These are phyloP conservation scores for Melieria crassipennis DNA, from an alignment of 2,888 invertebrate genomes.

Conservation along the genomic window DNA sequence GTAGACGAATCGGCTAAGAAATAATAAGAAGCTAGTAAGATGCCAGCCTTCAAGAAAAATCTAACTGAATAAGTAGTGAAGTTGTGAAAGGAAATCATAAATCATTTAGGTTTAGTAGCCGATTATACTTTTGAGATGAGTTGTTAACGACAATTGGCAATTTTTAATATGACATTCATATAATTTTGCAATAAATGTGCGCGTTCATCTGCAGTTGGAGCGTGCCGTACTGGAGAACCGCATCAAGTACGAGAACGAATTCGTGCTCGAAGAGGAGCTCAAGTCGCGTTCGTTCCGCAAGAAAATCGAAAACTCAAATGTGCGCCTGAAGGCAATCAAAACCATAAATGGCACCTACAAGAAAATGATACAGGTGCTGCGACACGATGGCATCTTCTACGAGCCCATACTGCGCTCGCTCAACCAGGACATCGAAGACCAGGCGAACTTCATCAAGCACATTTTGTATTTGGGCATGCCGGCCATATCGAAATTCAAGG, in stretches of 20 bases:
- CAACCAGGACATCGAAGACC: slow-evolving; percentile 61
- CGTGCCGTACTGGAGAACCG: slow-evolving; percentile 57
- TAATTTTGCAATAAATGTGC: too few relatives aligned
- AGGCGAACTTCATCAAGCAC: slow-evolving; percentile 59
- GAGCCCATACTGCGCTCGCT: slow-evolving; percentile 62
- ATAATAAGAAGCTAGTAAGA: too few relatives aligned
- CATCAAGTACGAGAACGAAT: slow-evolving; percentile 60
- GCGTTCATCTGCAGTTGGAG: slow-evolving; percentile 46
- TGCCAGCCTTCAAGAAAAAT: too few relatives aligned
- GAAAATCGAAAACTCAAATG: slow-evolving; percentile 60
- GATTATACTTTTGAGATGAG: too few relatives aligned
- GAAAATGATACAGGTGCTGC: slow-evolving; percentile 58
- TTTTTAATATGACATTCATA: too few relatives aligned
- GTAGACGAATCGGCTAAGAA: too few relatives aligned
- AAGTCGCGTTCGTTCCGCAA: slow-evolving; percentile 54
- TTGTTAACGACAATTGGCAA: too few relatives aligned
- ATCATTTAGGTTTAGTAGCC: too few relatives aligned
- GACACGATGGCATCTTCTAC: slow-evolving; percentile 62
- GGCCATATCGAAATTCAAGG: slow-evolving; percentile 55
- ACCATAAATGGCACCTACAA: slow-evolving; percentile 60
- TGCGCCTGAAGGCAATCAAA: slow-evolving; percentile 60
- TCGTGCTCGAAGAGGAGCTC: slow-evolving; percentile 56
- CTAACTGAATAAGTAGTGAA: too few relatives aligned
- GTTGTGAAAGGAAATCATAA: too few relatives aligned
- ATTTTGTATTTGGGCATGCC: slow-evolving; percentile 62